Base-by-base conservation (phyloP, 2,797 vertebrate genomes). In the Artibeus jamaicensis region DNA sequence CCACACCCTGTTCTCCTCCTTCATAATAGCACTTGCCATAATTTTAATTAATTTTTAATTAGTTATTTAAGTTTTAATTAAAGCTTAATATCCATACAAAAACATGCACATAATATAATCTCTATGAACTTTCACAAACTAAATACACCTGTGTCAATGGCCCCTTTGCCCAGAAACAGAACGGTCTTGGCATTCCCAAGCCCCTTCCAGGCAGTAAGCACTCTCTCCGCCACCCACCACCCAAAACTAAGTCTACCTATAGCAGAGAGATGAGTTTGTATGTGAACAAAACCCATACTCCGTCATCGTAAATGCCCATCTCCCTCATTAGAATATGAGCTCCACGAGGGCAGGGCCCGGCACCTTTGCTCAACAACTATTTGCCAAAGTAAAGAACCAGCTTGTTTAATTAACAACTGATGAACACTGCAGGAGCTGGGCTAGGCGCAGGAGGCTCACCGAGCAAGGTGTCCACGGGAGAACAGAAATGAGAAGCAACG, bases 41-140 rank as follows among this genome's bases (percentile, higher is more conserved):
- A 42, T 76, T 78, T 59, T 68, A 46, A 82, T 81, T 44, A 55
- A 88, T 91, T 81, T 88, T 34, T 81, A 90, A 88, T 87, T 70
- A 16, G 14, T 57, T 87, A 62, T 34, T 77, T 90, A 81, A 85
- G 46, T 86, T 95, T 93, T 88, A 77, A 86, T 84, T 87, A 83
- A 90, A 57, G 79, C 53, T 79, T 29, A 85, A 88, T 53, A 48
- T 59, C 82, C 44, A 84, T 53, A 29, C 26, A 70, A 79, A 71
- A 95, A 70, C 1, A 0, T 70, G 32, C 10, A 24, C 22, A 26
- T 16, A 57, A 26, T 19, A 53, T 39, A 26, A 92, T 71, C 19
- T 29, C 46, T 18, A n/a, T 37, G 48, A 74, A 57, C 68, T 68
- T 70, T 37, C 48, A 74, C 70, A 86, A 78, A 42, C n/a, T 19